Conservation (phyloP, 2,797 vertebrate genomes). For the Adrianichthys oophorus region DNA sequence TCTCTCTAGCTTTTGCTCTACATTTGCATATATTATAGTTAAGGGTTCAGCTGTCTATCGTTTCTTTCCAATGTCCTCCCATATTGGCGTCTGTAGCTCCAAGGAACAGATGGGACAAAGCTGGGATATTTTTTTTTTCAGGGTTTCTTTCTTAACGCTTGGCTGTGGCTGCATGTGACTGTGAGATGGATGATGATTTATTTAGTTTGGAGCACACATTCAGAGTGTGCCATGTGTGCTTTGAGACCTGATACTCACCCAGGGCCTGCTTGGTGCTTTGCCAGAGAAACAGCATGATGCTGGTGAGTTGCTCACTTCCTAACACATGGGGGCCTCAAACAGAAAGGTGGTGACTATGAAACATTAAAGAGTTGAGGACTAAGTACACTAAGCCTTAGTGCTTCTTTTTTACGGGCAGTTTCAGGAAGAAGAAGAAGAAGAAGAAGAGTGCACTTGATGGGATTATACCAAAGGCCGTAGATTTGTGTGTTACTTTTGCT, state of each 20-base stretch:
- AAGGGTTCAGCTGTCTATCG: constrained; percentile 33
- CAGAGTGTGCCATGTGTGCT: constrained; percentile 60
- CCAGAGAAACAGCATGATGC: constrained; percentile 57
- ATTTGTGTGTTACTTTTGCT: background rate
- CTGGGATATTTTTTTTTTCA: constrained; percentile 44
- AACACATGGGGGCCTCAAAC: constrained; percentile 44
- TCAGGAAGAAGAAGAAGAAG: constrained; percentile 7
- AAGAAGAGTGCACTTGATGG: constrained; percentile 1
- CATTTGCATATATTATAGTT: constrained; percentile 46
- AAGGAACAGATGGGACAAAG: constrained; percentile 60
- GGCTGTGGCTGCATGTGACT: constrained; percentile 44
- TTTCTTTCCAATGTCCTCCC: constrained; percentile 39
- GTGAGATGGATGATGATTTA: constrained; percentile 63
- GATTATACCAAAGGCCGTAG: too few relatives aligned
- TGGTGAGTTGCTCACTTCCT: constrained; percentile 60
- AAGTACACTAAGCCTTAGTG: constrained; percentile 32
- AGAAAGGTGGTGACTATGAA: constrained; percentile 51
- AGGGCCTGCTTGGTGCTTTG: constrained; percentile 54
- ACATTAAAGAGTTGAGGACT: constrained; percentile 34
- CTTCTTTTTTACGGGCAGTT: constrained; percentile 7
- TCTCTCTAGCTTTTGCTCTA: constrained; percentile 33
- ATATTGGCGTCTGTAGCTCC: constrained; percentile 30
- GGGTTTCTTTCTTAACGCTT: constrained; percentile 45
- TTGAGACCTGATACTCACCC: constrained; percentile 64
- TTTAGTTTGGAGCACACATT: constrained; percentile 53